Conservation (phyloP, 1,140 invertebrate genomes). For the Ctenoplectra terminalis region DNA sequence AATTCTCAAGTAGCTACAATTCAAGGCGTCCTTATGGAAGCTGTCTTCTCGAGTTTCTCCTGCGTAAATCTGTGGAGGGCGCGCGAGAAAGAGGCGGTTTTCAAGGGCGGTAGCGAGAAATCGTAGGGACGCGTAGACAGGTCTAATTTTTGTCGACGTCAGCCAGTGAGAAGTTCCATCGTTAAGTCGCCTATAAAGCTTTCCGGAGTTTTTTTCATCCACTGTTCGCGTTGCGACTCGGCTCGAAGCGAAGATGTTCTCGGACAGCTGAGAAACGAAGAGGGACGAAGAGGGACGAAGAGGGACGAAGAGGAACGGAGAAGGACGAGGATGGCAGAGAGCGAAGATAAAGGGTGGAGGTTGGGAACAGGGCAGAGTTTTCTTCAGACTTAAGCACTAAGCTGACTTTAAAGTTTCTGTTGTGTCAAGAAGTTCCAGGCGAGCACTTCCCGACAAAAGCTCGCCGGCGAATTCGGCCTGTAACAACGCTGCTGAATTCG, state of each 20-base stretch:
- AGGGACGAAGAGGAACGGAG: background rate
- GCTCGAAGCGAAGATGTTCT: slow-evolving; percentile 33
- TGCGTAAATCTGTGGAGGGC: background rate
- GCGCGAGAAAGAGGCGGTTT: background rate
- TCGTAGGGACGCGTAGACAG: slow-evolving; percentile 17
- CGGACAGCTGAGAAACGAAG: slow-evolving; percentile 23
- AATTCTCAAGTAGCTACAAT: background rate
- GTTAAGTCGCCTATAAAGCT: slow-evolving; percentile 53
- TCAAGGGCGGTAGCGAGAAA: background rate
- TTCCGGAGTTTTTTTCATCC: slow-evolving; percentile 24
- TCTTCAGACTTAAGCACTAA: slow-evolving; percentile 65
- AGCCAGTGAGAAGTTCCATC: slow-evolving; percentile 55
- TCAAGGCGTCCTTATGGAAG: background rate
- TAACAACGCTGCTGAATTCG: slow-evolving; percentile 71
- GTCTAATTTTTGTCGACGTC: slow-evolving; percentile 58
- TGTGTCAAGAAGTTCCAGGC: slow-evolving; percentile 72
- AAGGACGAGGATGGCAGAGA: background rate
- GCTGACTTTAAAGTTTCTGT: slow-evolving; percentile 73
- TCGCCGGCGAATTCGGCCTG: slow-evolving; percentile 60
- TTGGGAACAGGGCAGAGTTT: slow-evolving; percentile 44
- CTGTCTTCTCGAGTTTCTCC: background rate
- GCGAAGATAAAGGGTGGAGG: slow-evolving; percentile 37
- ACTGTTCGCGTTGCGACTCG: background rate
- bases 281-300: background rate
- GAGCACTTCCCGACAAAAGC: slow-evolving; percentile 54